Base-by-base conservation (phyloP, 2,888 invertebrate species). In the Leucozona laternaria region DNA sequence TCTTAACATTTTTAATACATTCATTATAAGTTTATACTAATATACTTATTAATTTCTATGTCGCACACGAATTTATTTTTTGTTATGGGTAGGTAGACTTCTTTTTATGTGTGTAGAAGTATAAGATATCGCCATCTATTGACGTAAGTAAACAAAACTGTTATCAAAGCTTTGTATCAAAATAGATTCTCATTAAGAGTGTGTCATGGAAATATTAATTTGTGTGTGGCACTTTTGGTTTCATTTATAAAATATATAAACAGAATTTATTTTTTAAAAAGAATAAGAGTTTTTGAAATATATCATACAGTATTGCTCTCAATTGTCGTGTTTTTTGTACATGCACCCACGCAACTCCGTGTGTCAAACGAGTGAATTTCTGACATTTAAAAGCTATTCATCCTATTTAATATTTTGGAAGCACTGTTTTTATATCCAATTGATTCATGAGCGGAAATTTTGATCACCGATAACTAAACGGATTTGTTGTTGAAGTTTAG, bases 71-170 rank as follows among this genome's bases (percentile, higher is more conserved):
- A n/a, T 79, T 13, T 37, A 5, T 0, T 45, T 55, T 20, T 31
- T 25, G 5, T 40, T n/a, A 8, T 22, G 15, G 28, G 22, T 45
- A 2, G 43, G 34, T n/a, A 64, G 17, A 6, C 45, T 55, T 73
- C 55, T 43, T 72, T 6, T 22, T 22, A 22, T 50, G 22, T 50
- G 22, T 50, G 8, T 6, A 50, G 22, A 48, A 22, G 8, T 6
- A 53, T 13, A 50, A 53, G 53, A 53, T 64, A 64, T 55, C 37
- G 37, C 62, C 15, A 28, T 73, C 66, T 55, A 55, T 58, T 73
- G 79, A 55, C 50, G 22, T 40, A 37, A 22, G 22, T 20, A 8
- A 28, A 6, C 53, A 53, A 25, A 53, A 53, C n/a, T 66, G 15
- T 34, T 66, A 57, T 66, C 45, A 25, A 17, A 22, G 2, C 11